phyloP scores from a whole-genome alignment of 2,113 vertebrate genomes.

The Onychostoma macrolepis region DNA sequence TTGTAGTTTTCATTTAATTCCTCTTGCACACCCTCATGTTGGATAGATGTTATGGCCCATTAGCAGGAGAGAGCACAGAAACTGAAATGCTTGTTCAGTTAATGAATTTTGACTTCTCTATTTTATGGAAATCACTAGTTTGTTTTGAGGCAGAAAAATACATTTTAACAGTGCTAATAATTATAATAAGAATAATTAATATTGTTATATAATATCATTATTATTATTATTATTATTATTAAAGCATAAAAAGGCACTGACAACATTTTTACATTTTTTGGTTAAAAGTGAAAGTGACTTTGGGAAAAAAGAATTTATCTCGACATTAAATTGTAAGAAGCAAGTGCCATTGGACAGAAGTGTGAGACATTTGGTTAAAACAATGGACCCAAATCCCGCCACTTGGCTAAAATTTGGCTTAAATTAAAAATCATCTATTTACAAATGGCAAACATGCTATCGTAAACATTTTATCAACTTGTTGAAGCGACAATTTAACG shows the following conservation, averaged over 20 bases:
- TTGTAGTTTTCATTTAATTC: neutral
- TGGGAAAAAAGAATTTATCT: neutral
- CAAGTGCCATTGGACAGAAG: neutral
- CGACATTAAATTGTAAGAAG: neutral
- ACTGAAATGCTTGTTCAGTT: neutral
- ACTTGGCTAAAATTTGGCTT: neutral
- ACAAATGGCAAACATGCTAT: neutral
- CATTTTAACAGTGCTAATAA: neutral
- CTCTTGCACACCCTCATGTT: slow-evolving; percentile 14
- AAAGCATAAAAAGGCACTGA: neutral
- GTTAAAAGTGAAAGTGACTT: neutral
- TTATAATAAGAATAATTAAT: neutral
- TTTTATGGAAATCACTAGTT: neutral
- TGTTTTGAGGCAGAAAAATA: neutral
- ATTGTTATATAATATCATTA: neutral
- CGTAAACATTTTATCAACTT: neutral
- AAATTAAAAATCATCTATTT: neutral
- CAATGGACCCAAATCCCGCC: neutral
- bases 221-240: neutral
- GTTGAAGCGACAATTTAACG: neutral
- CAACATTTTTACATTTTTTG: neutral
- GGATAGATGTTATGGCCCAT: neutral
- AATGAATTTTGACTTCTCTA: neutral
- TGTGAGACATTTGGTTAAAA: neutral
- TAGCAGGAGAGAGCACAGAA: slow-evolving; percentile 5